phyloP scores from a whole-genome alignment of 2,797 vertebrate genomes.

The Sebastes steindachneri region DNA sequence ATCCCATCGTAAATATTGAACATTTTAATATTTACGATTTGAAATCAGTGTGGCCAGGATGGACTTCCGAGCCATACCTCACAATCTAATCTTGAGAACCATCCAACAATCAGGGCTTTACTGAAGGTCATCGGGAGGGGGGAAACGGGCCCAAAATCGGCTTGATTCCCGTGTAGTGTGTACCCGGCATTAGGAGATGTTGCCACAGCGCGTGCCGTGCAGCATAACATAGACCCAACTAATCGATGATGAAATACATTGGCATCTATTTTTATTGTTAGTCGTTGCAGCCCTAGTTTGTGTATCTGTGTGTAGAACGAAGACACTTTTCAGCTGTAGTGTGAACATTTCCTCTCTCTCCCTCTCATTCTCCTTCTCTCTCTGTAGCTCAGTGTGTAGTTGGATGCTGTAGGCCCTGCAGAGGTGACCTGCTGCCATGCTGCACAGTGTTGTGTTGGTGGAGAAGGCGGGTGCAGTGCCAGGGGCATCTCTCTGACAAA shows the following conservation, averaged over 20 bases:
- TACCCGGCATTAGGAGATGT: background rate
- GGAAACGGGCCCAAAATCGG: no score
- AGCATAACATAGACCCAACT: background rate
- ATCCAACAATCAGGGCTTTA: no score
- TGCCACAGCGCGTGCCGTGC: background rate
- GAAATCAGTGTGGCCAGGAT: no score
- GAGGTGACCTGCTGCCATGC: slow-evolving; percentile 73
- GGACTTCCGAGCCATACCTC: no score
- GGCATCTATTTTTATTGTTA: background rate
- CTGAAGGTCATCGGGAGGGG: no score
- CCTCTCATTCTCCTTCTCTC: background rate
- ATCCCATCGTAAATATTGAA: no score
- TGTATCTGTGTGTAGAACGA: slow-evolving; percentile 2
- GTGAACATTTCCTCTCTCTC: slow-evolving; percentile 4
- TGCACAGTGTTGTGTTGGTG: slow-evolving; percentile 48
- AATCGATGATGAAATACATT: background rate
- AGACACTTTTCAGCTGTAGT: slow-evolving; percentile 5
- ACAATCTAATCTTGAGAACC: no score
- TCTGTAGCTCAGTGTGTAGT: slow-evolving; percentile 42
- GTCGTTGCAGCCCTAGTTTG: background rate
- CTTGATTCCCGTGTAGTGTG: no score
- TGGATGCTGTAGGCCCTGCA: slow-evolving; percentile 44
- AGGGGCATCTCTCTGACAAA: slow-evolving; percentile 82
- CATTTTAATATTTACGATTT: no score
- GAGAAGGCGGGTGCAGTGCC: slow-evolving; percentile 59